Evolutionary conservation across 2,888 invertebrate species (phyloP).

Genomic region (Drosophila diplacantha): DNA sequence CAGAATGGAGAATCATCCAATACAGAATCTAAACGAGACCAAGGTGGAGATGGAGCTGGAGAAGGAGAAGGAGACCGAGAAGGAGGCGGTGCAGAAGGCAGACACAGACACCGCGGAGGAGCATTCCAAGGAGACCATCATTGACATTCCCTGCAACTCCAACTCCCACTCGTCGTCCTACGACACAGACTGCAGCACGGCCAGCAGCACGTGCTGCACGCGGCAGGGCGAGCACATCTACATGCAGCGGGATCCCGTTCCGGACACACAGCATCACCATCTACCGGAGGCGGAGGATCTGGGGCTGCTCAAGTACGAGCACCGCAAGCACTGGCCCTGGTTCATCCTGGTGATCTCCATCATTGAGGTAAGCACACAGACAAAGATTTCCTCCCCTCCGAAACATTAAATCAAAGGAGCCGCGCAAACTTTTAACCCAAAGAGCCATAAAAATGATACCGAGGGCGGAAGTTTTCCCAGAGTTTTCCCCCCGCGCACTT

Average conservation of each 20-base stretch:
- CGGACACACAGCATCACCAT: constrained; percentile 5
- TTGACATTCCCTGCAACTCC: constrained; percentile 69
- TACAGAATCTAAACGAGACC: constrained; percentile 51
- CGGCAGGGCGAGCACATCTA: constrained; percentile 74
- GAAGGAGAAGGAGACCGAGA: constrained; percentile 5
- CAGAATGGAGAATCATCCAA: constrained; percentile 54
- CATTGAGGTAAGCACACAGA: constrained; percentile 69
- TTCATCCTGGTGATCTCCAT: constrained; percentile 74
- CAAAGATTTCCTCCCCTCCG: neutral
- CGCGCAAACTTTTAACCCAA: constrained; percentile 61
- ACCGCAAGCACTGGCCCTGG: constrained; percentile 73
- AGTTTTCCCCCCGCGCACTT: constrained; percentile 13
- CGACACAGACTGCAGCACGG: constrained; percentile 74
- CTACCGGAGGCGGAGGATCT: constrained; percentile 53
- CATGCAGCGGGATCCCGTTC: constrained; percentile 63
- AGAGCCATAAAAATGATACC: constrained; percentile 64
- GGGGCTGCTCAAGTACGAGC: constrained; percentile 66
- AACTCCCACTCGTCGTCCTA: constrained; percentile 55
- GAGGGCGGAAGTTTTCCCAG: constrained; percentile 35
- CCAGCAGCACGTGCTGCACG: constrained; percentile 75
- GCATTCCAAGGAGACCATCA: constrained; percentile 59
- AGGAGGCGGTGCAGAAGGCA: neutral
- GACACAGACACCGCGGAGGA: constrained; percentile 6
- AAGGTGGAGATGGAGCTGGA: constrained; percentile 49
- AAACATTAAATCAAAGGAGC: constrained; percentile 56